A percentile compares a stretch with the other conserved stretches of the same genome.
These are phyloP conservation scores for Tapera naevia DNA, from an alignment of 2,797 vertebrate species.

Conservation along the genomic window DNA sequence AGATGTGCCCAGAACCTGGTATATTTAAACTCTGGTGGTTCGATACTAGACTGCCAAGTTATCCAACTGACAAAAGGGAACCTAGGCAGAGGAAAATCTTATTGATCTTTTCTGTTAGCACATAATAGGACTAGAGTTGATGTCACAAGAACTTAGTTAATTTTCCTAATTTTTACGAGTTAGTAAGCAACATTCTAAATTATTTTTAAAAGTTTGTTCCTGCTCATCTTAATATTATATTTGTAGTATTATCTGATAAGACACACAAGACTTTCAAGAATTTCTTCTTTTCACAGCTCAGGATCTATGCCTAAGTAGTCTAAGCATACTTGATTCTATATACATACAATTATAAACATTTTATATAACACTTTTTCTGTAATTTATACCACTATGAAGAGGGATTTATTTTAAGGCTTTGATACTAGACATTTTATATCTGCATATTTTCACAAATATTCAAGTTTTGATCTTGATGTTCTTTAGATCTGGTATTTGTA, in stretches of 20 bases:
- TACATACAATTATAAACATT: not conserved
- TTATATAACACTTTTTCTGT: not conserved
- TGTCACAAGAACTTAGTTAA: not conserved
- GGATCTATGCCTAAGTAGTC: not conserved
- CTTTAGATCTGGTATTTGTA: not conserved
- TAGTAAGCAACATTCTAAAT: not conserved
- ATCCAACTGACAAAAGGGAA: not conserved
- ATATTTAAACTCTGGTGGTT: not conserved
- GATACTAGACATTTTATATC: not conserved
- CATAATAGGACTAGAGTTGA: not conserved
- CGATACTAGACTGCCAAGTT: not conserved
- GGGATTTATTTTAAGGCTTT: not conserved
- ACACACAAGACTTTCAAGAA: not conserved
- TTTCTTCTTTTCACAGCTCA: not conserved
- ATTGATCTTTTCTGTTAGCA: not conserved
- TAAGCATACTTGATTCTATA: not conserved
- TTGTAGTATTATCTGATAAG: not conserved
- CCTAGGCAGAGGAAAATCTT: not conserved
- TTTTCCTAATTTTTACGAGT: not conserved
- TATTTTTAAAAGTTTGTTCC: not conserved
- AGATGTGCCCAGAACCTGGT: not conserved
- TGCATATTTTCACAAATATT: not conserved
- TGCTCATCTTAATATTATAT: not conserved
- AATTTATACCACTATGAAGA: not conserved
- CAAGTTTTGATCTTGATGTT: not conserved